Evolutionary conservation across 2,888 invertebrate species (phyloP), one percentile per base, ranked within the genome.

Genomic region (Cephalotes varians): DNA sequence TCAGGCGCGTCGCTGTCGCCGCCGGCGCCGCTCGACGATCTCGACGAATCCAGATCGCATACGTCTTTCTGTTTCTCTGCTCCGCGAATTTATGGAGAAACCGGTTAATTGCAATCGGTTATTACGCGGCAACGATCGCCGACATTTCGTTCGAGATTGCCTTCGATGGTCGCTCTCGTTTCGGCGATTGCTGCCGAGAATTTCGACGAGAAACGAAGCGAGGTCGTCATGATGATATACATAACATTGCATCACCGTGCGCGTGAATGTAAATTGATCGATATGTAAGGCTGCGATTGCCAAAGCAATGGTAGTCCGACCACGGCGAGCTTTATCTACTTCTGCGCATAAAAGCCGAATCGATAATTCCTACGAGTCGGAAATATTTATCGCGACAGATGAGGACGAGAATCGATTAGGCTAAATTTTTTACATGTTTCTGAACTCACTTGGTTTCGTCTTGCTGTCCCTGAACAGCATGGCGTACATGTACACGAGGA

Each of bases 401-500:
- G 12, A 31, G 37, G n/a, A 76, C 37, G 40, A 12, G n/a, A 12
- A 21, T 28, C 6, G 40, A 31, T 18, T 2, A 6, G 31, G 5
- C 44, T 54, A 40, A 76, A 10, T 25, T 28, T 15, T 76, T 47
- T n/a, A 51, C 6, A 1, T 37, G 31, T 15, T n/a, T 51, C 5
- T 31, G 12, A 49, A 92, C 93, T 93, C 81, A 94, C 94, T 93
- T 87, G 92, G 90, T 77, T 94, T 94, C 12, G 96, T 96, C 85
- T 96, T 95, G 89, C 96, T 97, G 83, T 94, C 94, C 93, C 97
- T 96, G 34, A 97, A 95, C 89, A 98, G 95, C 84, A 98, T 97
- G 72, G 96, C 96, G 93, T 98, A 98, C 96, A 98, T 98, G 94
- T 97, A 98, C 83, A 97, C 95, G 73, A 98, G 95, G 93, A 98